phyloP scores from a whole-genome alignment of 2,113 vertebrate genomes.

The human (Homo sapiens) region DNA sequence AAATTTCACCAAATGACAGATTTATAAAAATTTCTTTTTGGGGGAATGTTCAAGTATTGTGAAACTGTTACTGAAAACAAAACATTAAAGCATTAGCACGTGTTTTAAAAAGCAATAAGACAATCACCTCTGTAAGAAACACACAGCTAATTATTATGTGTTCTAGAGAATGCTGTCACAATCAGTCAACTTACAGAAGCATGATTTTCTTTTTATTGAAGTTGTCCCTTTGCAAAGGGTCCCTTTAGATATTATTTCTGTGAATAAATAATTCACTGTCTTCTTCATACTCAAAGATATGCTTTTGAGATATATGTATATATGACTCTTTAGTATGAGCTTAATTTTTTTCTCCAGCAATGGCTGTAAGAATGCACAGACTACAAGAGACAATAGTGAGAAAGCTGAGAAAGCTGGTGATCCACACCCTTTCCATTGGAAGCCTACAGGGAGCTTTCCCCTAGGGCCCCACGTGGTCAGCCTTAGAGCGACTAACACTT shows the following conservation, averaged over 20 bases:
- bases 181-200: not conserved
- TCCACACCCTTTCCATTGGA: not conserved
- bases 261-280: not conserved
- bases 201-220: not conserved
- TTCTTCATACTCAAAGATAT: not conserved
- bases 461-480: not conserved
- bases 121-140: not conserved
- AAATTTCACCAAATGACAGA: not conserved
- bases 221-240: not conserved
- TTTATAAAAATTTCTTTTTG: not conserved
- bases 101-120: not conserved
- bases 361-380: not conserved
- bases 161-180: not conserved
- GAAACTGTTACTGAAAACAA: conserved; percentile 51
- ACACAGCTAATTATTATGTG: conserved; percentile 44
- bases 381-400: not conserved
- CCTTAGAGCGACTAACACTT: not conserved
- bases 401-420: not conserved
- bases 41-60: not conserved
- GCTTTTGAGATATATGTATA: not conserved
- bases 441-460: not conserved
- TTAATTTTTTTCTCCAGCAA: not conserved
- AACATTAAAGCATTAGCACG: not conserved
- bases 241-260: not conserved
- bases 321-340: not conserved